Base-by-base conservation (phyloP, 1,140 invertebrate genomes). In the Ephestia elutella region DNA sequence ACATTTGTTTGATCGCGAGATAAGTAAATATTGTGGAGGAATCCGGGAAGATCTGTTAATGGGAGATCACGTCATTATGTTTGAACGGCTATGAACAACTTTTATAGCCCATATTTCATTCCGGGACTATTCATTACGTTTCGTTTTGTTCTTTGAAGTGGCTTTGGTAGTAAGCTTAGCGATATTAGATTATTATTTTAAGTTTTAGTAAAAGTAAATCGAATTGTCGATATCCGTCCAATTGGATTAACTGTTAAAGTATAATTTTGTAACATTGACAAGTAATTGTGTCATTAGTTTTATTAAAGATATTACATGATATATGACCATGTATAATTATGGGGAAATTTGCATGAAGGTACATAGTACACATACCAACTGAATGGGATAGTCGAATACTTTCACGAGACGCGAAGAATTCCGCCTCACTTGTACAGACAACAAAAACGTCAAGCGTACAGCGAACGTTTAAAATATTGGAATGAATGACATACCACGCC, bases 401-500 rank as follows among this genome's bases (percentile, higher is more conserved):
- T 65, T 73, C 68, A 66, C 56, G 50, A 66, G 68, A 66, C 63
- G 59, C 70, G 62, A 69, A 71, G 78, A 80, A 78, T 79, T 62
- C 72, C 70, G 72, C 73, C 68, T 73, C 67, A 62, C 71, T 70
- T 77, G 78, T 81, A 75, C 68, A 64, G 71, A 79, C 78, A 82
- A 83, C 82, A 81, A 84, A 81, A 84, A 81, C 76, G 80, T 79
- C 80, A 73, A 71, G 72, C 57, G 60, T 60, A 73, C 65, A 62
- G 65, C 65, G 73, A 71, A 56, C 75, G 79, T 80, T 87, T 85
- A 87, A 87, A 87, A 86, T 85, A 85, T 85, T 81, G 85, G 82
- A 86, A 86, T 86, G 82, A 83, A 86, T 88, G 86, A 86, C 86
- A 86, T 86, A 86, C 79, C 82, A 71, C 80, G 85, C 81, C 73